Base-by-base conservation (phyloP, 2,797 vertebrate genomes). In the Okamejei kenojei region DNA sequence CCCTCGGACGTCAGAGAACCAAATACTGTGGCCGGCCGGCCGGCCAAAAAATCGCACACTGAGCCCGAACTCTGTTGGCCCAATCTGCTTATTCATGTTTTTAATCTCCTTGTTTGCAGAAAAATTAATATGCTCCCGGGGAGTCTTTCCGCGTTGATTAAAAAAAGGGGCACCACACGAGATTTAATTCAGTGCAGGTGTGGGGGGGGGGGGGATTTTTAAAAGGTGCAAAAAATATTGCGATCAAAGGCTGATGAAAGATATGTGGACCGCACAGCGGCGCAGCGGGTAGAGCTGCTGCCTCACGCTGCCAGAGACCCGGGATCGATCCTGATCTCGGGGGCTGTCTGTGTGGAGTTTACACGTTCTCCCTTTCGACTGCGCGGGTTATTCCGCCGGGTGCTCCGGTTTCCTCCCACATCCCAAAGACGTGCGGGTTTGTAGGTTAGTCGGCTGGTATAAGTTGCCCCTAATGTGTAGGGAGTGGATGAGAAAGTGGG, bases 81-180 rank as follows among this genome's bases (percentile, higher is more conserved):
- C 84, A 88, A 88, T 88, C 84, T 88, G 84, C 84, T 88, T 88
- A 88, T 88, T 68, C 63, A 35, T 68, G 35, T 88, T 88, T 68
- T 68, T 88, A 88, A 88, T 88, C 61, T 88, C 32, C 65, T 68
- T 19, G 32, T 86, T 86, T 86, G n/a, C 29, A 86, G 82, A 63
- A 63, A 63, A 63, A 84, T 61, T 86, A 86, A 86, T 29, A 61
- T 58, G 61, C n/a, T 19, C n/a, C 32, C 19, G 84, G 65, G 10
- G 61, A 88, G 61, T 61, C n/a, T 21, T n/a, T 68, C 7, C 35
- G n/a, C 35, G 10, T 88, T 88, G n/a, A 35, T 7, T n/a, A 65
- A 65, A 88, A 35, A 65, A 54, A 3, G 45, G 17, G 5, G n/a
- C n/a, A 23, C 65, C 17, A 45, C 65, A 19, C 63, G 10, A 65